A percentile compares a stretch with the other conserved stretches of the same genome.
Evolutionary conservation across 2,113 vertebrate species (phyloP).

Genomic region (Sylvia atricapilla): DNA sequence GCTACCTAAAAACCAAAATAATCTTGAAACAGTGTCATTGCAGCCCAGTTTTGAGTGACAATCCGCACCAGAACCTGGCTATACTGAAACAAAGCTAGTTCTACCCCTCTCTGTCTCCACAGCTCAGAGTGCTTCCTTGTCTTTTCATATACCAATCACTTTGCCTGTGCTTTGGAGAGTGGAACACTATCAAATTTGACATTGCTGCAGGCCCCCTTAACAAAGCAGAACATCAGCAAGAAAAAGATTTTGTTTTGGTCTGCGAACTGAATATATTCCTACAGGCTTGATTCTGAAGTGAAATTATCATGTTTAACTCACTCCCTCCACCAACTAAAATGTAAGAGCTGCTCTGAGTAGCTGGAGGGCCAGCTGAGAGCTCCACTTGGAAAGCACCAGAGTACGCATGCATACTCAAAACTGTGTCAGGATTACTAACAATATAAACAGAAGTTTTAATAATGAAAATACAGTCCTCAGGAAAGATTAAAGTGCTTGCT

Average conservation of each 20-base stretch:
- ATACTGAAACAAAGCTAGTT: neutral
- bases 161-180: neutral
- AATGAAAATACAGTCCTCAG: neutral
- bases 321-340: neutral
- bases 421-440: slow-evolving; percentile 1
- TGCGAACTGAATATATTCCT: slow-evolving; percentile 18
- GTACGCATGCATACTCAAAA: neutral
- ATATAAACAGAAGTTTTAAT: neutral
- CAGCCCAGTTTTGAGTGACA: neutral
- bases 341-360: neutral
- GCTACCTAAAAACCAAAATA: neutral
- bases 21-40: neutral
- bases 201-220: slow-evolving; percentile 16
- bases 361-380: slow-evolving; percentile 6
- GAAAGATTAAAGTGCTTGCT: neutral
- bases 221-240: slow-evolving; percentile 37
- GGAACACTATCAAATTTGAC: slow-evolving; percentile 36
- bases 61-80: neutral
- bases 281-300: slow-evolving; percentile 21
- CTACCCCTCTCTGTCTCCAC: neutral
- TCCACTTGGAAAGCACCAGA: neutral
- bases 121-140: neutral
- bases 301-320: slow-evolving; percentile 34
- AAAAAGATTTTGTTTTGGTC: neutral
- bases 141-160: neutral